phyloP scores from a whole-genome alignment of 2,113 vertebrate genomes.

The Hydropotes inermis region DNA sequence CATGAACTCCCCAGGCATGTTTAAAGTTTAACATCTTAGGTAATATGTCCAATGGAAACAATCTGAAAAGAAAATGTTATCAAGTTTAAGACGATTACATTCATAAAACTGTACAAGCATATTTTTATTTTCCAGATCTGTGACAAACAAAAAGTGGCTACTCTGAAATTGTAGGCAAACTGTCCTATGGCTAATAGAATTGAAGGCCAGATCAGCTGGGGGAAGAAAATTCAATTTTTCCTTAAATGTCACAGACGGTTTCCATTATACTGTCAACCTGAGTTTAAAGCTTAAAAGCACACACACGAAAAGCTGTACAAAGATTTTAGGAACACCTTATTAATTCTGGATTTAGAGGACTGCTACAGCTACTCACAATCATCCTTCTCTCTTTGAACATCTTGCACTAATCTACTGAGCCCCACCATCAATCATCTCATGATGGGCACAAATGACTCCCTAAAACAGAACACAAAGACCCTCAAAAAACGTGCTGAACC shows the following conservation, averaged over 20 bases:
- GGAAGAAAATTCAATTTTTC: constrained; percentile 40
- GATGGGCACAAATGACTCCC: background rate
- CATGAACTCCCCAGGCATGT: background rate
- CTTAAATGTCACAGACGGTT: constrained; percentile 32
- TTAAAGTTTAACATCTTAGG: background rate
- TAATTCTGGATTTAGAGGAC: background rate
- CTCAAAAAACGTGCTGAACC: background rate
- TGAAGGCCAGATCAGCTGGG: background rate
- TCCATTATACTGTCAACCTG: constrained; percentile 5
- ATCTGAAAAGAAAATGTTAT: background rate
- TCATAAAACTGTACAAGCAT: background rate
- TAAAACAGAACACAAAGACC: background rate
- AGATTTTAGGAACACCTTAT: background rate
- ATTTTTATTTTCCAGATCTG: constrained; percentile 5
- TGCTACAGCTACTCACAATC: background rate
- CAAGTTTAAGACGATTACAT: background rate
- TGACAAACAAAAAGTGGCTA: background rate
- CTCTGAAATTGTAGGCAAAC: background rate
- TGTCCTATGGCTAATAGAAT: background rate
- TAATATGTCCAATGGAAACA: background rate
- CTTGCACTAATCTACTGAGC: background rate
- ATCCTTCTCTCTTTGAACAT: background rate
- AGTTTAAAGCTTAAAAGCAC: constrained; percentile 8
- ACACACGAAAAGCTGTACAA: background rate
- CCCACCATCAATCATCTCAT: background rate